These are phyloP conservation scores for Tadarida brasiliensis DNA, from an alignment of 2,797 vertebrate genomes.

Conservation along the genomic window DNA sequence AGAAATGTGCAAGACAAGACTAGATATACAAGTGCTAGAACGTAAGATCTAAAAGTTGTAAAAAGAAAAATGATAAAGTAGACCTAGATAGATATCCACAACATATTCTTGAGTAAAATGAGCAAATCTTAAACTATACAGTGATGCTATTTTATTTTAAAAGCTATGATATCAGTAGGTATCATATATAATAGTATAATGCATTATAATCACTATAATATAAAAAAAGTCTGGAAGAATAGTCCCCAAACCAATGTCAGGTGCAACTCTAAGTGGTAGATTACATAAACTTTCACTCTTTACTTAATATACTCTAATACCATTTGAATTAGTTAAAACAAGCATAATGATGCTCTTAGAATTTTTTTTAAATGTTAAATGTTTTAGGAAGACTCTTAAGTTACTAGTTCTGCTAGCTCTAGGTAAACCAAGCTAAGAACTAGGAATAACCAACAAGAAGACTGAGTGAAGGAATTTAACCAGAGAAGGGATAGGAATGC, in stretches of 20 bases:
- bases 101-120: background rate
- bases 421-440: background rate
- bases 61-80: background rate
- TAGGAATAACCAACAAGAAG: background rate
- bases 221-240: background rate
- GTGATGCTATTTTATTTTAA: background rate
- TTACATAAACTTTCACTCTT: background rate
- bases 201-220: background rate
- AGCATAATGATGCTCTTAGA: background rate
- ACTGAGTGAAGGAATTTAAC: background rate
- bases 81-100: background rate
- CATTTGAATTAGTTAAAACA: background rate
- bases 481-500: background rate
- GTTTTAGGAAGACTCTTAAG: background rate
- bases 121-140: background rate
- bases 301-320: background rate
- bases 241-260: background rate
- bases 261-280: background rate
- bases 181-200: background rate
- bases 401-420: background rate
- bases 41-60: background rate
- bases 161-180: background rate
- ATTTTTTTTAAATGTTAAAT: background rate
- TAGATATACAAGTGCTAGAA: background rate
- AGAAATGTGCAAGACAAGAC: background rate